phyloP scores from a whole-genome alignment of 2,113 vertebrate genomes.

The Girardinichthys multiradiatus region DNA sequence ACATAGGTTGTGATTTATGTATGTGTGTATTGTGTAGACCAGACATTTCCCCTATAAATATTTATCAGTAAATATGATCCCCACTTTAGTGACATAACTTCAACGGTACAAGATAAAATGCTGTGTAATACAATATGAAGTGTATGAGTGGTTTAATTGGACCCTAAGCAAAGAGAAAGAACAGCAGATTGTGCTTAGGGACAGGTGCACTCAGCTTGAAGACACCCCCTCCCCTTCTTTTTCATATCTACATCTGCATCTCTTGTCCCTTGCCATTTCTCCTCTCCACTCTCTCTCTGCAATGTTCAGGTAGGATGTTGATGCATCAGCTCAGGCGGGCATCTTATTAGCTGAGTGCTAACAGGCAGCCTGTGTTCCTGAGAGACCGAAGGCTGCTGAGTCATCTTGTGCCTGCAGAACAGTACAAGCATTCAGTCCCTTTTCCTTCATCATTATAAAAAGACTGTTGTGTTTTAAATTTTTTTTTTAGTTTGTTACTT shows the following conservation, averaged over 20 bases:
- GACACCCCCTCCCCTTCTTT: slow-evolving; percentile 36
- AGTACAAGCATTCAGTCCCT: slow-evolving; percentile 26
- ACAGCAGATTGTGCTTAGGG: slow-evolving; percentile 44
- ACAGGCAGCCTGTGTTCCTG: slow-evolving; percentile 62
- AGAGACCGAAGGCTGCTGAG: slow-evolving; percentile 62
- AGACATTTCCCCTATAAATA: not conserved
- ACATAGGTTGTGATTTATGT: not conserved
- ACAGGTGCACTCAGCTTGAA: slow-evolving; percentile 55
- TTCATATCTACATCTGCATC: slow-evolving; percentile 55
- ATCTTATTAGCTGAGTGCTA: slow-evolving; percentile 65
- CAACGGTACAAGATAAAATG: not conserved
- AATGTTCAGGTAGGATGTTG: slow-evolving; percentile 62
- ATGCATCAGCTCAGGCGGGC: slow-evolving; percentile 53
- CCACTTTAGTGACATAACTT: slow-evolving; percentile 4
- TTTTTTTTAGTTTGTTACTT: not conserved
- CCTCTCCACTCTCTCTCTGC: slow-evolving; percentile 20
- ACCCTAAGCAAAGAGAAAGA: not conserved
- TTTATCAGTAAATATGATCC: not conserved
- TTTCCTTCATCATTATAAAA: not conserved
- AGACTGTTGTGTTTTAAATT: not conserved
- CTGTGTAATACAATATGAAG: not conserved
- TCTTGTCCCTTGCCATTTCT: not conserved
- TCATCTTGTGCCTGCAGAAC: slow-evolving; percentile 60
- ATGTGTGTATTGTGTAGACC: not conserved
- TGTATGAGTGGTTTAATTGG: slow-evolving; percentile 2